These are phyloP conservation scores for Daubentonia madagascariensis DNA, from an alignment of 2,113 vertebrate species.

Conservation along the genomic window DNA sequence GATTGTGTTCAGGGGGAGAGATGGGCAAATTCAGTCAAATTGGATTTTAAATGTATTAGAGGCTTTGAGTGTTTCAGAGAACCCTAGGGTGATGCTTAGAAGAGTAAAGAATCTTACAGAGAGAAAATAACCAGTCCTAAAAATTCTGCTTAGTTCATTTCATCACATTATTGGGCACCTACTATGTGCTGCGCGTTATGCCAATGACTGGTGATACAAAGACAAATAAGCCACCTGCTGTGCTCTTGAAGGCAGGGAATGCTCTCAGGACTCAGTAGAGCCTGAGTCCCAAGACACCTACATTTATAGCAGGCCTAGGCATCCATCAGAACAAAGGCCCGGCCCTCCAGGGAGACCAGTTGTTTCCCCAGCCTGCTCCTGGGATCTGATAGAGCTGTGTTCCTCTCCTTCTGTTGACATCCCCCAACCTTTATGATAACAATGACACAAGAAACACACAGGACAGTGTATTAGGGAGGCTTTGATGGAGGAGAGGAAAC, in stretches of 20 bases:
- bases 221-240: not conserved
- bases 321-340: not conserved
- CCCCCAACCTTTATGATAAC: not conserved
- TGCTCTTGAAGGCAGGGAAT: not conserved
- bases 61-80: not conserved
- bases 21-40: constrained; percentile 13
- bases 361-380: not conserved
- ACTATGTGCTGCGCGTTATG: not conserved
- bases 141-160: not conserved
- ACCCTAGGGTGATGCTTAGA: not conserved
- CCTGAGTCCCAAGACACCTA: not conserved
- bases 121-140: not conserved
- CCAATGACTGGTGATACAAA: not conserved
- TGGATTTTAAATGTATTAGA: constrained; percentile 43
- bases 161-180: not conserved
- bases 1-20: constrained; percentile 32
- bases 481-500: not conserved
- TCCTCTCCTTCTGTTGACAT: not conserved
- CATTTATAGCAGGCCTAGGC: fast-evolving
- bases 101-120: not conserved
- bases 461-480: not conserved
- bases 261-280: not conserved
- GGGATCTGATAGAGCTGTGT: not conserved
- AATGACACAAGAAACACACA: not conserved
- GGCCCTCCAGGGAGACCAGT: not conserved